Evolutionary conservation across 1,140 invertebrate species (phyloP).

Genomic region (Ylistrum balloti): DNA sequence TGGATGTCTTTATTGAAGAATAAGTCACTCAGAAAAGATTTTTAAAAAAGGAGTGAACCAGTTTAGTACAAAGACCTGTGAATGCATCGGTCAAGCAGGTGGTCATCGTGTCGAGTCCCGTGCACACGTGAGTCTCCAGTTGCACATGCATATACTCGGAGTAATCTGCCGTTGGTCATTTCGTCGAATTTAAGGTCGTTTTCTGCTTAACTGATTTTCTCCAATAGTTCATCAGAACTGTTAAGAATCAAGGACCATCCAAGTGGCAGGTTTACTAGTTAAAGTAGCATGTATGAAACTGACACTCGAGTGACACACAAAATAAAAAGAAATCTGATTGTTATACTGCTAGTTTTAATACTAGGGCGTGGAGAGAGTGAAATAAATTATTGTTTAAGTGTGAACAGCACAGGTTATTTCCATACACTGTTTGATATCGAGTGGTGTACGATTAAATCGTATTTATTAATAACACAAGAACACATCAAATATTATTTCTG

Average conservation of each 20-base stretch:
- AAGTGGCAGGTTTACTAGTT: neutral
- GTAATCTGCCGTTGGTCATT: neutral
- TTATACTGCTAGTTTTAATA: constrained; percentile 9
- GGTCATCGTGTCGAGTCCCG: neutral
- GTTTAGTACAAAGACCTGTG: neutral
- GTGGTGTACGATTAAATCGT: neutral
- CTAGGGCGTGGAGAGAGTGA: neutral
- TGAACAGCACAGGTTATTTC: neutral
- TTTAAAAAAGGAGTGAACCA: neutral
- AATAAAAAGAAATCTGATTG: constrained; percentile 9
- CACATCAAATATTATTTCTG: no score
- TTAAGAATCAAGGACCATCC: neutral
- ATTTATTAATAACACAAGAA: no score
- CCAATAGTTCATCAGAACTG: neutral
- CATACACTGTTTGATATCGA: neutral
- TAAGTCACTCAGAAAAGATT: neutral
- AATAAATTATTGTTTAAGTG: neutral
- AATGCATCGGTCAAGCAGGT: constrained; percentile 24
- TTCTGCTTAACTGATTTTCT: constrained; percentile 20
- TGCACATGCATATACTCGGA: neutral
- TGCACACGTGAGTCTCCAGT: neutral
- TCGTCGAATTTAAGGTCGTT: neutral
- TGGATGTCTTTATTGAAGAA: neutral
- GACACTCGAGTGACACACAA: neutral
- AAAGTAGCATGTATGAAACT: neutral